These are phyloP conservation scores for Archaeoteleia sp. DNA, from an alignment of 2,888 invertebrate species.

Conservation along the genomic window DNA sequence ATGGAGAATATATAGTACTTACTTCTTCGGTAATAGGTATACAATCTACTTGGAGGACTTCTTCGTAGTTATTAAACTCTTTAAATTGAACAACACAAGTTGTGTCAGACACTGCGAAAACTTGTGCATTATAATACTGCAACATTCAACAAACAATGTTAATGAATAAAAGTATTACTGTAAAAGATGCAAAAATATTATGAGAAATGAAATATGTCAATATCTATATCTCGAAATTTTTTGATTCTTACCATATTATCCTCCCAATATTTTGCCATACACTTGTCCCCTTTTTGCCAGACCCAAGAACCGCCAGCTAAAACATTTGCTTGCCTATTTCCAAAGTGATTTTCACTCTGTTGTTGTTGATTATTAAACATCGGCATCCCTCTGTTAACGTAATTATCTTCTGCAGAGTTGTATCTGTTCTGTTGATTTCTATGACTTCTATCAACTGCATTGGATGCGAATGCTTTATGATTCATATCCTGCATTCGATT, in stretches of 20 bases:
- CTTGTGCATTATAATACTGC: slow-evolving; percentile 88
- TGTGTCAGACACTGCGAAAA: slow-evolving; percentile 86
- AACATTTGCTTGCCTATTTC: slow-evolving; percentile 57
- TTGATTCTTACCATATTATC: slow-evolving; percentile 84
- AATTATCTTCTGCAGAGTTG: slow-evolving; percentile 28
- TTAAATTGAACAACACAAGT: slow-evolving; percentile 91
- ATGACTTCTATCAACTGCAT: slow-evolving; percentile 59
- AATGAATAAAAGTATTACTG: slow-evolving; percentile 17
- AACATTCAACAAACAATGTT: slow-evolving; percentile 37
- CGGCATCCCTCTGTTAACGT: slow-evolving; percentile 8
- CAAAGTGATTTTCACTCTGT: slow-evolving; percentile 58
- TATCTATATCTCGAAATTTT: neutral
- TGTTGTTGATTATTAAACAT: slow-evolving; percentile 54
- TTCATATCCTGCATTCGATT: slow-evolving; percentile 60
- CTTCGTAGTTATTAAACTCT: slow-evolving; percentile 93
- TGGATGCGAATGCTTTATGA: slow-evolving; percentile 55
- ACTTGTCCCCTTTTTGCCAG: slow-evolving; percentile 88
- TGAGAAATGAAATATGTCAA: slow-evolving; percentile 16
- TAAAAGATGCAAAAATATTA: slow-evolving; percentile 13
- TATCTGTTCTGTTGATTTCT: slow-evolving; percentile 63
- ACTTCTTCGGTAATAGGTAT: slow-evolving; percentile 78
- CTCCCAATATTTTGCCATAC: slow-evolving; percentile 95
- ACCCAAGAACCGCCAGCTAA: slow-evolving; percentile 69
- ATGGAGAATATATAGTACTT: slow-evolving; percentile 1
- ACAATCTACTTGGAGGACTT: slow-evolving; percentile 89